A percentile compares a stretch with the other conserved stretches of the same genome.
phyloP scores from a whole-genome alignment of 2,113 vertebrate species.

The Anarhynchus alexandrinus region DNA sequence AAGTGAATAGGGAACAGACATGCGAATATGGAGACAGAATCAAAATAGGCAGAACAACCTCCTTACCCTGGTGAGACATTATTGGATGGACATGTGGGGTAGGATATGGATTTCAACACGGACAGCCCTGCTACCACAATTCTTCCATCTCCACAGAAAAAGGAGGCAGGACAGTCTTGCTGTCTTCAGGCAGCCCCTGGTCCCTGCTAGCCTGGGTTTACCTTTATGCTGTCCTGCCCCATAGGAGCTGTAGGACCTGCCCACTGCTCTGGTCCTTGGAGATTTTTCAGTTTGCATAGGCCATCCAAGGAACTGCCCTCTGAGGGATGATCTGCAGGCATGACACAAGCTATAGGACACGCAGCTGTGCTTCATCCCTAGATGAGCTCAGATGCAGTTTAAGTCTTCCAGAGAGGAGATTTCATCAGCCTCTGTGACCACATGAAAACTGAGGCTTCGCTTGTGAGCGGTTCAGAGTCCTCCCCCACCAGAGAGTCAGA shows the following conservation, averaged over 20 bases:
- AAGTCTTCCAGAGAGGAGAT: not conserved
- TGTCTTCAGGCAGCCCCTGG: not conserved
- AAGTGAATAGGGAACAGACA: not conserved
- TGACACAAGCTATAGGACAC: not conserved
- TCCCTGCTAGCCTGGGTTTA: not conserved
- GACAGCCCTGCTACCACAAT: not conserved
- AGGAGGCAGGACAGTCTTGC: not conserved
- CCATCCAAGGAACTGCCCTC: not conserved
- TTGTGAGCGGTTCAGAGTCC: not conserved
- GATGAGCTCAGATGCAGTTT: not conserved
- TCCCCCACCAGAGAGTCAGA: not conserved
- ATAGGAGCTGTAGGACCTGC: not conserved
- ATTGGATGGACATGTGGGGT: not conserved
- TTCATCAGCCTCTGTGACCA: not conserved
- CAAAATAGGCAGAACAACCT: not conserved
- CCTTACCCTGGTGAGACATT: not conserved
- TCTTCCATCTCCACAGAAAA: not conserved
- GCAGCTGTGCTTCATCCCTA: not conserved
- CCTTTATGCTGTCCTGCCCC: not conserved
- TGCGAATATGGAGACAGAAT: not conserved
- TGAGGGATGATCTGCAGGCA: not conserved
- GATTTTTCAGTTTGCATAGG: not conserved
- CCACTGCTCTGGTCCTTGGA: not conserved
- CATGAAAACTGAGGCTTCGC: not conserved
- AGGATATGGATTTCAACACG: not conserved